Base-by-base conservation (phyloP, 2,797 vertebrate genomes). In the Lutjanus campechanus region DNA sequence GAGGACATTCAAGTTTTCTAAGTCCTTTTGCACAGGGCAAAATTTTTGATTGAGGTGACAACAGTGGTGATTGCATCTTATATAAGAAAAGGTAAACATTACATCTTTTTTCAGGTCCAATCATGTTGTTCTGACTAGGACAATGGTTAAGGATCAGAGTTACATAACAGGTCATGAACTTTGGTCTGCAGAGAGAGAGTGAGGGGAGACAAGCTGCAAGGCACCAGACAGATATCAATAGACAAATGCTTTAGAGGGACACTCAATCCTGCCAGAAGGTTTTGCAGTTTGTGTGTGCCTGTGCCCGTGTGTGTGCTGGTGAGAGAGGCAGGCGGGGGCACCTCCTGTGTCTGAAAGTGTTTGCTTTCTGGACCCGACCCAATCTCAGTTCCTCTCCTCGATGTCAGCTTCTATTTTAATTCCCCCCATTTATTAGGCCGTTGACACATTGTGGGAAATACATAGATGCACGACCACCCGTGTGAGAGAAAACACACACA, bases 81-180 rank as follows among this genome's bases (percentile, higher is more conserved):
- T 40, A 5, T 40, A 22, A 17, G 7, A 2, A 46, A 60, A 69
- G 36, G 19, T 6, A 13, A 51, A 77, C 68, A 17, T 3, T 8
- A 17, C 9, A 50, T 41, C 4, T 56, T 20, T 41, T 69, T 69
- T 64, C 7, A 20, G 2, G 43, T 25, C 12, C 12, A 77, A 22
- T 53, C n/a, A 20, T 72, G 11, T 58, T 19, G 40, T 53, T 63
- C 22, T 11, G 41, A 75, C 44, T 44, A 19, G 12, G 36, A 44
- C 20, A 69, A 74, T 51, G 16, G 40, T 49, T 54, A 50, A 58
- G 36, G 47, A 70, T 51, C 60, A 61, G 40, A 64, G 68, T 91
- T 90, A 67, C 72, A 73, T 84, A 87, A 91, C 69, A 81, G 70
- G 63, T 61, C 72, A n/a, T 81, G 69, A 63, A 76, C 65, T 53